Evolutionary conservation across 2,888 invertebrate species (phyloP).

Genomic region (Conus canariensis): DNA sequence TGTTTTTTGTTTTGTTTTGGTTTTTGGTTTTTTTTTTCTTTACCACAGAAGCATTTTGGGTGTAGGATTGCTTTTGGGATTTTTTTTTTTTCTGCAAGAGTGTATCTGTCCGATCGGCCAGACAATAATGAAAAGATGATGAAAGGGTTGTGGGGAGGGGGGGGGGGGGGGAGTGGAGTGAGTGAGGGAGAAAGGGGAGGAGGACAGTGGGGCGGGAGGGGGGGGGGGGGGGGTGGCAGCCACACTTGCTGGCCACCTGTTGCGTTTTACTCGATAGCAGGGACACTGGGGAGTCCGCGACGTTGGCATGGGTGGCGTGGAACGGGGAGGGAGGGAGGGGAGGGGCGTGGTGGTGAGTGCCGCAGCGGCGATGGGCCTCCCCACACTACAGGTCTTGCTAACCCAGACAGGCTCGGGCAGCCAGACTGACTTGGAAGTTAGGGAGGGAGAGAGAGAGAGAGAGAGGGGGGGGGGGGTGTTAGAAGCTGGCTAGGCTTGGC

Average conservation of each 20-base stretch:
- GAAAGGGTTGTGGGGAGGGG: too few relatives aligned
- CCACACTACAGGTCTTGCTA: background rate
- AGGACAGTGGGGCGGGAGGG: background rate
- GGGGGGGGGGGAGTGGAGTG: too few relatives aligned
- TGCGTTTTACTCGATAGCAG: background rate
- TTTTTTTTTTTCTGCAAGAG: too few relatives aligned
- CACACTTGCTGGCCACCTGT: too few relatives aligned
- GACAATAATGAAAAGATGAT: too few relatives aligned
- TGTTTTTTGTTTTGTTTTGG: too few relatives aligned
- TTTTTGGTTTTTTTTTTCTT: too few relatives aligned
- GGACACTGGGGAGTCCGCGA: background rate
- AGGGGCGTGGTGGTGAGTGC: background rate
- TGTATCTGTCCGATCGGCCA: too few relatives aligned
- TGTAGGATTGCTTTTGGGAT: too few relatives aligned
- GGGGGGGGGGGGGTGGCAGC: too few relatives aligned
- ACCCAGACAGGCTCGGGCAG: slow-evolving; percentile 28
- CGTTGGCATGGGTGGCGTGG: background rate
- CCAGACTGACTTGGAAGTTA: background rate
- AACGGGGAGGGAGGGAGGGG: background rate
- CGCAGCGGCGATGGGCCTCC: background rate
- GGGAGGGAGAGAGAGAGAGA: background rate
- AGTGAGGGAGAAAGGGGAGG: too few relatives aligned
- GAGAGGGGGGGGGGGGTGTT: background rate
- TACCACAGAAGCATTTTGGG: too few relatives aligned
- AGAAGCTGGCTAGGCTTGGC: slow-evolving; percentile 12